Base-by-base conservation (phyloP, 2,797 vertebrate species). In the Melanotaenia boesemani region DNA sequence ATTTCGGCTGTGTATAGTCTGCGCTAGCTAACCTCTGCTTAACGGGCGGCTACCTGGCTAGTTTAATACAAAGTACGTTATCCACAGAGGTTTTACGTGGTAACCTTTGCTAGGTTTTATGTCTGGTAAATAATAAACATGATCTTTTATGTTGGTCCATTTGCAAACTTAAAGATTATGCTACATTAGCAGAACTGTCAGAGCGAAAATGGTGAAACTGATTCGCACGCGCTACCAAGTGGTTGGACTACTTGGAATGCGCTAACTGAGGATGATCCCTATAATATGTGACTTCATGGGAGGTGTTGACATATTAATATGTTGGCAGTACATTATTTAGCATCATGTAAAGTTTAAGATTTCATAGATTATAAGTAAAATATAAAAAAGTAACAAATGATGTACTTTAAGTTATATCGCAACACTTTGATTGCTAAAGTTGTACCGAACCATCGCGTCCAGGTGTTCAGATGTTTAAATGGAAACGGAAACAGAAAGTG, bases 21-120 rank as follows among this genome's bases (percentile, higher is more conserved):
- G 22, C 64, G 61, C 72, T 59, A 70, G 54, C 61, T 72, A 54
- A 56, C 30, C 60, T 55, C 39, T 34, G 32, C 11, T 24, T 48
- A 48, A 60, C 52, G 74, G 73, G 69, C 32, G 75, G 74, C 71
- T 85, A 82, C 44, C 48, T 0, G 26, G 54, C 12, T 81, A 75
- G 56, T 64, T 66, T 18, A 20, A 28, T 32, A 50, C 4, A 24
- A 2, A 46, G 26, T 1, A 34, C 10, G 30, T 24, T 9, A 18
- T 1, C 41, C 4, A 37, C 32, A 26, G 37, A 20, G n/a, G 28
- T 5, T 24, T 77, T 61, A 9, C 11, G 28, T 28, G 6, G 4
- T 1, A 18, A 11, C 28, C n/a, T 64, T 62, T 24, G 13, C 16
- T 16, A 12, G 2, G 20, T 12, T 56, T 59, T 28, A 62, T 30